phyloP scores from a whole-genome alignment of 2,888 invertebrate genomes.

The Drosophila stalkeri region DNA sequence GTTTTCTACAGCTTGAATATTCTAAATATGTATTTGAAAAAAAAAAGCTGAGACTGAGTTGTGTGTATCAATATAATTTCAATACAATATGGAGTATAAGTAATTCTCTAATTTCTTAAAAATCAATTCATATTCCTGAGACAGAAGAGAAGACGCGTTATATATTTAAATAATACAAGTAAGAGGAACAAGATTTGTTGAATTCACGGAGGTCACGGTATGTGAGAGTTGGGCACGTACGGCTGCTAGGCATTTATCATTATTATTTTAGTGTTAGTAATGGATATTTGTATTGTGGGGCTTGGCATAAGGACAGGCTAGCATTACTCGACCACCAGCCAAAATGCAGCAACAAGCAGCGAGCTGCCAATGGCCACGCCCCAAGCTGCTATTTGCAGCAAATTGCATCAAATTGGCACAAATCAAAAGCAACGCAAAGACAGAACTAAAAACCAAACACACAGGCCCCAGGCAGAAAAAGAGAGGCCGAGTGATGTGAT shows the following conservation, averaged over 20 bases:
- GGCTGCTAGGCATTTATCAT: neutral
- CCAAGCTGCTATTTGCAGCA: constrained; percentile 26
- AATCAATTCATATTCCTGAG: too few species aligned
- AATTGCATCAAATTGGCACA: constrained; percentile 33
- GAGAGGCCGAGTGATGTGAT: neutral
- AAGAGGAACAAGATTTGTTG: neutral
- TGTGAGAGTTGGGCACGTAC: neutral
- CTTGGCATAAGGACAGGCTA: neutral
- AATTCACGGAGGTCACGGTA: neutral
- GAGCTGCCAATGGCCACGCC: constrained; percentile 16
- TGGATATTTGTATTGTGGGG: constrained; percentile 2
- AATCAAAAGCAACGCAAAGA: constrained; percentile 26
- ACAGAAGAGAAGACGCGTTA: neutral
- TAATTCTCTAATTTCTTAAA: too few species aligned
- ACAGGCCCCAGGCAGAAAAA: neutral
- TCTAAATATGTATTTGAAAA: too few species aligned
- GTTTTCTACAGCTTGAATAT: too few species aligned
- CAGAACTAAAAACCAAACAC: constrained; percentile 13
- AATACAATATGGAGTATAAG: too few species aligned
- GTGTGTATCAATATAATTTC: too few species aligned
- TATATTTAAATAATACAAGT: neutral
- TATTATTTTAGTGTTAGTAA: constrained; percentile 2
- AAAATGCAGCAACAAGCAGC: constrained; percentile 18
- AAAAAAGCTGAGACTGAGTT: too few species aligned
- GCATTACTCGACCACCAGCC: constrained; percentile 4